Evolutionary conservation across 2,888 invertebrate species (phyloP), one percentile per base, ranked within the genome.

Genomic region (Nebria brevicollis): DNA sequence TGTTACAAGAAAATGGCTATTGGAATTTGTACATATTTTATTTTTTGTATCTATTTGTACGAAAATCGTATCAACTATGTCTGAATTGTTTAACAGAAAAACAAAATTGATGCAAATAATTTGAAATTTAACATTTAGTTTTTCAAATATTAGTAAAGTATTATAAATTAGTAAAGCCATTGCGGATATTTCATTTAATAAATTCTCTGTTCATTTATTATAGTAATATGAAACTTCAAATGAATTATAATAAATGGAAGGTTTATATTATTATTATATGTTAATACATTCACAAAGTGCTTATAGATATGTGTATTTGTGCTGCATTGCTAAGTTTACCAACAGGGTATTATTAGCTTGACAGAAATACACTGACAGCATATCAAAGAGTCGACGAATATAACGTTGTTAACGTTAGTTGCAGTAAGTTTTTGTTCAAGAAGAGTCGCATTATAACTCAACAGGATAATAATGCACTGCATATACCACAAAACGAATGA

Each of bases 321-420:
- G n/a, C 42, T 64, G 72, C 11, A 26, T 15, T 34, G 72, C 65
- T 72, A 64, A 77, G 68, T 72, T 2, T 77, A 43, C 54, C 54
- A 54, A 11, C 54, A 8, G 54, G 54, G 70, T 77, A 72, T 72
- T 72, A 77, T 77, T 77, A 77, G 54, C 25, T 26, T 10, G 64
- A 72, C 70, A 77, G 70, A 77, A 77, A 77, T 77, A 77, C 64
- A 25, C 5, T 70, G 70, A 70, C 70, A 70, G 34, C 70, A 70
- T 70, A 34, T 70, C 70, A 70, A 1, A 70, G 11, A 26, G 70
- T 25, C 10, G 34, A 70, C 70, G 70, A 11, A 25, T 34, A 25
- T 25, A 26, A 34, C 70, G 34, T 20, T 26, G 11, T 25, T 20
- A 70, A 26, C 70, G 34, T 13, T 70, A 25, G 34, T 70, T 34